Percentiles rank a stretch among this genome's conserved stretches.
Evolutionary conservation across 1,140 invertebrate species (phyloP).

Genomic region (Drosophila lacertosa): DNA sequence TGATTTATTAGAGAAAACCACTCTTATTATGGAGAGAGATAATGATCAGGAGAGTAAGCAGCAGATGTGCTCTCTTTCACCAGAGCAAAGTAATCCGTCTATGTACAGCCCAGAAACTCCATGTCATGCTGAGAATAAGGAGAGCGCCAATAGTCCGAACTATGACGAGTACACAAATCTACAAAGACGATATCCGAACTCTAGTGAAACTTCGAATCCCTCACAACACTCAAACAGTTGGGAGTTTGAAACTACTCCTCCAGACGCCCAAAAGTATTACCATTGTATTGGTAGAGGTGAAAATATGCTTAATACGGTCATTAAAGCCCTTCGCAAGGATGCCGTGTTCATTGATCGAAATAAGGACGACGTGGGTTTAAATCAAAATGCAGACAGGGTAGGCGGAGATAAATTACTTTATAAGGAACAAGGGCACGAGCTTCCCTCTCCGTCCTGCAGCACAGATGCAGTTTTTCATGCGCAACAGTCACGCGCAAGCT

Average conservation of each 20-base stretch:
- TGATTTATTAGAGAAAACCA: constrained; percentile 73
- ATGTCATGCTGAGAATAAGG: constrained; percentile 54
- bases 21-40: constrained; percentile 74
- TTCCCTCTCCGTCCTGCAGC: constrained; percentile 77
- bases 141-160: constrained; percentile 51
- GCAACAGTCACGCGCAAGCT: background rate
- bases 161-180: constrained; percentile 62
- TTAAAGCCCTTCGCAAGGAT: constrained; percentile 69
- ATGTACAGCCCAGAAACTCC: constrained; percentile 44
- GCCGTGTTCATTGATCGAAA: constrained; percentile 53
- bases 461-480: constrained; percentile 38
- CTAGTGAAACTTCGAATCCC: constrained; percentile 69
- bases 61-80: constrained; percentile 52
- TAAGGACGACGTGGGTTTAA: constrained; percentile 59
- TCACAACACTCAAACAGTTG: constrained; percentile 72
- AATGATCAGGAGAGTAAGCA: constrained; percentile 63
- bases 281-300: constrained; percentile 58
- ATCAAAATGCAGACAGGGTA: constrained; percentile 56
- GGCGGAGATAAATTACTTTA: constrained; percentile 61
- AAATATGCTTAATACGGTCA: constrained; percentile 70
- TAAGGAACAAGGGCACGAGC: constrained; percentile 51
- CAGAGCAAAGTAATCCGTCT: constrained; percentile 42
- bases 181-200: constrained; percentile 63
- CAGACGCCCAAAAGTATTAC: constrained; percentile 58
- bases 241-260: constrained; percentile 60